Evolutionary conservation across 2,888 invertebrate species (phyloP), one percentile per base, ranked within the genome.

Genomic region (Tromatobia lineatoria): DNA sequence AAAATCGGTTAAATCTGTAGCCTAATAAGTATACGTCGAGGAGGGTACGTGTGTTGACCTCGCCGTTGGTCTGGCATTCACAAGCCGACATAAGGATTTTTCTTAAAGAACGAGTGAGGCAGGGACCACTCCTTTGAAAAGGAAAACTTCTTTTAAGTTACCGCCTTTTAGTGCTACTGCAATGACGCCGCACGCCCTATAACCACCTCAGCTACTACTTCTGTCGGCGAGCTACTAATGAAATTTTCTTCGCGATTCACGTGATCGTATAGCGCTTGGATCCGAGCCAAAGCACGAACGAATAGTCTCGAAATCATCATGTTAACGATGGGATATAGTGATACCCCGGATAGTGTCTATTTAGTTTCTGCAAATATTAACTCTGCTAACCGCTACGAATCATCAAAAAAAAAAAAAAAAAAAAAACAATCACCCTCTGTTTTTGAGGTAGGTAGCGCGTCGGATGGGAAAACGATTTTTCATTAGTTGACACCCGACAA

Each of bases 141-240:
- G 90, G 89, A 90, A 91, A 92, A 91, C 89, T 88, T 89, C 91
- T 93, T 93, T 93, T 89, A 93, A 92, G 88, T 93, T 87, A 89
- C 93, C 93, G 93, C 92, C 90, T 90, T 91, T 91, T 91, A 89
- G 88, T 87, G 90, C 88, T 88, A 85, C 86, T 80, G 82, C 80
- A 25, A 74, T 50, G 81, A 82, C 59, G 85, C 70, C 76, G 57
- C 76, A 71, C 77, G 78, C 82, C 59, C 57, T 73, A 29, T 54
- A 71, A 64, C 38, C 20, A 42, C 64, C 69, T 47, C 59, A 20
- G 25, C 52, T 42, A 57, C 76, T 70, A 54, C 64, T 74, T 59
- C 42, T 54, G 59, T 69, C 47, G 29, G 71, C 57, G 34, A 59
- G 78, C 29, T 59, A 70, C 75, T 70, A 66, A 85, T 82, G 82